Conservation (phyloP, 2,888 invertebrate species). For the Malthinus flaveolus region DNA sequence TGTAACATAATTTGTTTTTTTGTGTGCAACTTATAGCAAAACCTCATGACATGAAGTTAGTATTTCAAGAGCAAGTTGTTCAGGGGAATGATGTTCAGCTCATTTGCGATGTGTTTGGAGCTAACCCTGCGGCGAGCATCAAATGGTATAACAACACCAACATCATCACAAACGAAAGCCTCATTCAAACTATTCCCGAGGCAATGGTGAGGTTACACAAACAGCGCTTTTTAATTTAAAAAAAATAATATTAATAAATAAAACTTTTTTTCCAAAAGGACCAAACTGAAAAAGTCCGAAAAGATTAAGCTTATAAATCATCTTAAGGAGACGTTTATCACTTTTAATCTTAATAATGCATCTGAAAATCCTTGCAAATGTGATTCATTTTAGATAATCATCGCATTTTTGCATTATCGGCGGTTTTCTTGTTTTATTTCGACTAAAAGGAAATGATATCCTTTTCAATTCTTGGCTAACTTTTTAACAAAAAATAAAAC, state of each 20-base stretch:
- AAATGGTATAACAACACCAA: slow-evolving; percentile 83
- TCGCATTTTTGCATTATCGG: background rate
- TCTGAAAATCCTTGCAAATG: slow-evolving; percentile 26
- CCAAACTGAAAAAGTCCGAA: background rate
- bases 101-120: slow-evolving; percentile 77
- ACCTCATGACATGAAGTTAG: slow-evolving; percentile 77
- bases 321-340: slow-evolving; percentile 22
- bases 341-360: slow-evolving; percentile 30
- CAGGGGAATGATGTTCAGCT: slow-evolving; percentile 80
- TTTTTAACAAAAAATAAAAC: too few relatives aligned
- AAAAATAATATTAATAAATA: slow-evolving; percentile 7
- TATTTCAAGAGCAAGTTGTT: slow-evolving; percentile 77
- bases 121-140: slow-evolving; percentile 80
- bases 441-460: too few relatives aligned
- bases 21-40: slow-evolving; percentile 62
- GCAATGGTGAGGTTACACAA: slow-evolving; percentile 33
- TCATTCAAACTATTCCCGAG: slow-evolving; percentile 36
- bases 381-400: slow-evolving; percentile 22
- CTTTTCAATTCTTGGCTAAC: too few relatives aligned
- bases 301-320: slow-evolving; percentile 31
- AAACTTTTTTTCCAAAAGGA: slow-evolving; percentile 6
- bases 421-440: background rate
- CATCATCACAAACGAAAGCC: slow-evolving; percentile 43
- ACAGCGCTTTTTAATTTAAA: slow-evolving; percentile 1
- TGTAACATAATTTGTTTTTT: too few relatives aligned